These are phyloP conservation scores for Mechanitis mazaeus DNA, from an alignment of 2,888 invertebrate genomes.

Conservation along the genomic window DNA sequence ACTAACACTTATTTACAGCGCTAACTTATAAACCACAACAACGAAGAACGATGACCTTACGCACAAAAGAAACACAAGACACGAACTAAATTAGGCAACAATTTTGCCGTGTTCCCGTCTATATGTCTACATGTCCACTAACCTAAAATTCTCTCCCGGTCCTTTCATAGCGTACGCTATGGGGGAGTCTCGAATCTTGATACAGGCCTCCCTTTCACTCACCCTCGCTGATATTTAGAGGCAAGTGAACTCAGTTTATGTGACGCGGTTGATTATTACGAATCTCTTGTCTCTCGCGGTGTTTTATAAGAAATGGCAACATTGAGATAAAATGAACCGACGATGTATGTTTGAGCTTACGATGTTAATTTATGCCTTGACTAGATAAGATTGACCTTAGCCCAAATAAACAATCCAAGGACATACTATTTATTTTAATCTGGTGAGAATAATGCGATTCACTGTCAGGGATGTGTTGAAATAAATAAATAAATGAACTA, in stretches of 20 bases:
- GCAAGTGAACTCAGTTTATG: constrained; percentile 68
- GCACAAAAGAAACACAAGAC: constrained; percentile 75
- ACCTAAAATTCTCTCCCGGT: constrained; percentile 73
- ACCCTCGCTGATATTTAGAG: constrained; percentile 64
- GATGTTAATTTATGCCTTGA: background rate
- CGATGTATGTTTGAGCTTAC: background rate
- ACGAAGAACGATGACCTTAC: constrained; percentile 73
- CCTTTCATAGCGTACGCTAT: constrained; percentile 67
- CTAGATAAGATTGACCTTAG: background rate
- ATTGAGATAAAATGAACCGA: constrained; percentile 8
- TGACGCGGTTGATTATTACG: constrained; percentile 70
- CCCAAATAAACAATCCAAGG: constrained; percentile 1
- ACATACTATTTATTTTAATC: background rate
- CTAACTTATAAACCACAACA: constrained; percentile 49
- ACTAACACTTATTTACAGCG: constrained; percentile 34
- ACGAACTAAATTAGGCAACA: constrained; percentile 77
- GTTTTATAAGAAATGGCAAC: constrained; percentile 35
- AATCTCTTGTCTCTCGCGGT: constrained; percentile 56
- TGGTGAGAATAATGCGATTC: constrained; percentile 1
- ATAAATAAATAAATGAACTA: background rate
- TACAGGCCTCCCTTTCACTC: constrained; percentile 71
- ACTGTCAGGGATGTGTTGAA: background rate
- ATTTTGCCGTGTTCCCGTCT: constrained; percentile 76
- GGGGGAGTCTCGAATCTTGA: constrained; percentile 67
- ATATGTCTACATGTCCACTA: constrained; percentile 78